Conservation (phyloP, 2,113 vertebrate genomes). For the Columba janthina region DNA sequence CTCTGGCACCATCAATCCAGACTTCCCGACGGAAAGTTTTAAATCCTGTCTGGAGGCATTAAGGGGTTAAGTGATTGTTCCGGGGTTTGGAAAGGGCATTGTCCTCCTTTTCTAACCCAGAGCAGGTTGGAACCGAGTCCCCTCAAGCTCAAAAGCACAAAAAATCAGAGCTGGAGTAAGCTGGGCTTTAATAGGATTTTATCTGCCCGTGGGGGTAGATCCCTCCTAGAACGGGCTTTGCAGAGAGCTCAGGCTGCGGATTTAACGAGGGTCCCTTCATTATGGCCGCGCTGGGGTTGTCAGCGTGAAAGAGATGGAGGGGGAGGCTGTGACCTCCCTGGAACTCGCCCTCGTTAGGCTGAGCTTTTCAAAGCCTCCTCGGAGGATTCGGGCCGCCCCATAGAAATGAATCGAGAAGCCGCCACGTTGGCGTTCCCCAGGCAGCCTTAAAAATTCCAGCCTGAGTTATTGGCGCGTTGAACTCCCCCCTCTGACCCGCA, state of each 20-base stretch:
- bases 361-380: background rate
- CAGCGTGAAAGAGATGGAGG: background rate
- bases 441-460: conserved; percentile 25
- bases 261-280: background rate
- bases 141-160: background rate
- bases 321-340: background rate
- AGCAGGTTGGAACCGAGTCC: background rate
- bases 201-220: background rate
- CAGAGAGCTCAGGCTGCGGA: background rate
- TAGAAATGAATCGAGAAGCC: background rate
- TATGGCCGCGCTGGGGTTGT: background rate
- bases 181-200: background rate
- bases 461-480: background rate
- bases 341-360: background rate
- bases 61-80: conserved; percentile 11
- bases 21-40: background rate
- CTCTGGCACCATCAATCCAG: background rate
- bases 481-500: background rate
- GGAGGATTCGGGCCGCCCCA: background rate
- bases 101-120: background rate
- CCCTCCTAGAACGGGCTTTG: background rate
- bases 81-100: background rate
- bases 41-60: background rate
- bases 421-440: background rate
- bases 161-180: background rate